These are phyloP conservation scores for Dicycla oo DNA, from an alignment of 2,888 invertebrate genomes.

Conservation along the genomic window DNA sequence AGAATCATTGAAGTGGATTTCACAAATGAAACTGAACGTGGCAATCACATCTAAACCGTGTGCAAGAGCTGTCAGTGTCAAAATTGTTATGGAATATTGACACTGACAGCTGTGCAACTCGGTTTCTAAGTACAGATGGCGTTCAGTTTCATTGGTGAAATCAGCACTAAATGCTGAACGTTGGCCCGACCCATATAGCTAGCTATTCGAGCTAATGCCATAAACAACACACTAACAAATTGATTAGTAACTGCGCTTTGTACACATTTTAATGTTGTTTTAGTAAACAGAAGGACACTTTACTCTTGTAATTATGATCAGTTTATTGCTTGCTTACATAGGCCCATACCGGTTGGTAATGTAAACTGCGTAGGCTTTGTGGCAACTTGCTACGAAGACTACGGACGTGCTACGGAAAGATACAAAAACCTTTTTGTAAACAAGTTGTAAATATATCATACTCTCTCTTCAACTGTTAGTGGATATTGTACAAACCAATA, in stretches of 20 bases:
- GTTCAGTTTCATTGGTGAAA: no score
- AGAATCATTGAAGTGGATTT: no score
- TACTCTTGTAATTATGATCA: neutral
- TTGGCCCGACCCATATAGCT: slow-evolving; percentile 15
- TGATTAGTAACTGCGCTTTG: slow-evolving; percentile 18
- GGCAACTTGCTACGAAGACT: slow-evolving; percentile 16
- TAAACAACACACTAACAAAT: slow-evolving; percentile 19
- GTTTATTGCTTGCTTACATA: neutral
- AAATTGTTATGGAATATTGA: no score
- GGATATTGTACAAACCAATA: no score
- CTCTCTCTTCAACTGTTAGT: no score
- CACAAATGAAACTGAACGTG: no score
- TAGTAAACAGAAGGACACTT: neutral
- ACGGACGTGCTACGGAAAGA: neutral
- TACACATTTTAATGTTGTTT: slow-evolving; percentile 14
- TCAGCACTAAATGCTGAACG: no score
- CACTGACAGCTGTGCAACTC: no score
- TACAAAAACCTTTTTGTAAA: neutral
- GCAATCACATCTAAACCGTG: no score
- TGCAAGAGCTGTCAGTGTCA: no score
- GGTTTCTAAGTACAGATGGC: no score
- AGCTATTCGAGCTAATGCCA: slow-evolving; percentile 15
- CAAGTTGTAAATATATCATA: no score
- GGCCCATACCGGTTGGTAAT: neutral
- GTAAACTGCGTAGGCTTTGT: slow-evolving; percentile 24